Conservation (phyloP, 2,888 invertebrate species). For the Trachelus tabidus region DNA sequence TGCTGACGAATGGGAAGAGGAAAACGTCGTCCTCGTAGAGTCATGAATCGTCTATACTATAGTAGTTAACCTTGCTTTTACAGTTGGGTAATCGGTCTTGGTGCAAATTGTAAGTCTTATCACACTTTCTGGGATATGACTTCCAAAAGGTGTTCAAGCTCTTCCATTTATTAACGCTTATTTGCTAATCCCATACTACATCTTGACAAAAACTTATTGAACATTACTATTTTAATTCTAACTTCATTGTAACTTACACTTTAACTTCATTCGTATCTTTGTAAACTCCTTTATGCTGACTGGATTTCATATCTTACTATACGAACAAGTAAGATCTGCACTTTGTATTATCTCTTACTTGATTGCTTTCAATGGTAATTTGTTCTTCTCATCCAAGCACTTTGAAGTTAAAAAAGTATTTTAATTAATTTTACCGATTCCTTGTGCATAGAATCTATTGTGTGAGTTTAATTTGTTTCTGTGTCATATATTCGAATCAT, state of each 20-base stretch:
- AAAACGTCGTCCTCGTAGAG: slow-evolving; percentile 39
- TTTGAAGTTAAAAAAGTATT: neutral
- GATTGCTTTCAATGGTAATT: neutral
- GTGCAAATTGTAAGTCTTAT: neutral
- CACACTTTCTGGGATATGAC: neutral
- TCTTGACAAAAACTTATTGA: neutral
- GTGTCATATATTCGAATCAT: neutral
- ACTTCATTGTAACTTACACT: neutral
- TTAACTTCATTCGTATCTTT: neutral
- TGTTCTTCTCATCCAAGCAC: neutral
- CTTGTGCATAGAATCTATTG: neutral
- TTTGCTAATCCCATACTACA: neutral
- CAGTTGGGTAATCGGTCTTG: neutral
- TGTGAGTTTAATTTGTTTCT: neutral
- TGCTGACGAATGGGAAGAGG: slow-evolving; percentile 54
- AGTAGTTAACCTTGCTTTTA: neutral
- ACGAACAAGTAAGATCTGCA: neutral
- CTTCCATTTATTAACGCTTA: neutral
- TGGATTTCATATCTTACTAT: neutral
- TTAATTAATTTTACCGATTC: neutral
- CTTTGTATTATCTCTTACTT: neutral
- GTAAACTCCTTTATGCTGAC: neutral
- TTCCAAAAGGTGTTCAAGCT: neutral
- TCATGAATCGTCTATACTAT: slow-evolving; percentile 25
- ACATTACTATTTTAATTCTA: neutral